Evolutionary conservation across 2,888 invertebrate species (phyloP), one percentile per base, ranked within the genome.

Genomic region (Hartigia nigra): DNA sequence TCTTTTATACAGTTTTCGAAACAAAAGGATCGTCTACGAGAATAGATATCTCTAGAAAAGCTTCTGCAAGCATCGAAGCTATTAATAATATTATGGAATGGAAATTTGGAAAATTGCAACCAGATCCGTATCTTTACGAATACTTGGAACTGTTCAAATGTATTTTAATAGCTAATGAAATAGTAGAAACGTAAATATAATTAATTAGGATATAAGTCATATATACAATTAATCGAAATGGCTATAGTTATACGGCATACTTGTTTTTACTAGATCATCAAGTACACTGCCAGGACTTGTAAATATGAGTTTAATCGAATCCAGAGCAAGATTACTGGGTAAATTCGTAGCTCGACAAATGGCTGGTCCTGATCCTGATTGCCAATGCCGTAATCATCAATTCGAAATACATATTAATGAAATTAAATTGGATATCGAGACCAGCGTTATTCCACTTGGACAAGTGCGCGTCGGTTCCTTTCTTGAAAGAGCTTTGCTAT

Each of bases 401-500:
- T 75, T 91, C 39, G 89, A 91, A 31, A 79, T 89, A 55, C 91
- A 92, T 78, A 79, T 92, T 14, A 86, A 81, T 12, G 83, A 87
- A 12, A 84, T 90, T 36, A 88, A 89, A 81, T 69, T 79, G 1
- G 83, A 82, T n/a, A 86, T 93, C 39, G 91, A 92, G 69, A 92
- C 92, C 12, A 92, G 93, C 55, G 91, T 95, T 5, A 91, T 95
- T 12, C 94, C 95, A 0, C 80, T 95, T 4, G 95, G 95, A 0
- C 91, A 88, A 85, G 89, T 95, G 76, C 92, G 92, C 12, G 93
- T 93, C 74, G 95, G 95, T 1, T 94, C 94, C 0, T 91, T 92
- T 31, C 90, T 95, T 72, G 95, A 95, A 86, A 92, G 95, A 1
- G 94, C 95, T 0, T 74, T 95, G 4, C 92, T 95, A 34, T 95